Evolutionary conservation across 2,888 invertebrate species (phyloP).

Genomic region (Ophion costatus): DNA sequence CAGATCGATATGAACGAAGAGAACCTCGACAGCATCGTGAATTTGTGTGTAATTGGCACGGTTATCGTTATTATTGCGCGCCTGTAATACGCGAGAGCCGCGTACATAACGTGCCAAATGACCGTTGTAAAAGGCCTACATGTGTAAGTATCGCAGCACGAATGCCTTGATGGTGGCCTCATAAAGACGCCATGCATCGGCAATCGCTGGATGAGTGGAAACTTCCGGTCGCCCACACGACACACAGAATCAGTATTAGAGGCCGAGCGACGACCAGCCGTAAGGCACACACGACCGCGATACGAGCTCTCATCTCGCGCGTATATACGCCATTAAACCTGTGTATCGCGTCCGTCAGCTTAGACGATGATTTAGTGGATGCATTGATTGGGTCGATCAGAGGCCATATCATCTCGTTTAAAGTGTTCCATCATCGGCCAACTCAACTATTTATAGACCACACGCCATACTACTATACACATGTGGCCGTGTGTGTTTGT

Average conservation of each 20-base stretch:
- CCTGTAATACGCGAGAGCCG: conserved; percentile 40
- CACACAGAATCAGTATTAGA: conserved; percentile 56
- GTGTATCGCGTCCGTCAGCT: conserved; percentile 81
- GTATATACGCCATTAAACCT: conserved; percentile 76
- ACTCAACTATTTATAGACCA: conserved; percentile 81
- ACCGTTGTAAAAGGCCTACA: neutral
- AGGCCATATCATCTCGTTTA: conserved; percentile 83
- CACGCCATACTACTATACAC: conserved; percentile 47
- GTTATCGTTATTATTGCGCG: conserved; percentile 50
- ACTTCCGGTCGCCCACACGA: conserved; percentile 82
- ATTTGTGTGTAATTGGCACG: conserved; percentile 57
- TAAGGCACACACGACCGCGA: conserved; percentile 64
- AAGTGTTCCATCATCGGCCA: conserved; percentile 81
- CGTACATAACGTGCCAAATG: conserved; percentile 26
- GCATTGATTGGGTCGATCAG: conserved; percentile 83
- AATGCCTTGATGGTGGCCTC: conserved; percentile 66
- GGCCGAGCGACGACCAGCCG: conserved; percentile 11
- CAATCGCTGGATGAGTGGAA: conserved; percentile 82
- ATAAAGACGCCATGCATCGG: conserved; percentile 81
- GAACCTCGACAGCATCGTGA: conserved; percentile 31
- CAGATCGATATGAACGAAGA: conserved; percentile 56
- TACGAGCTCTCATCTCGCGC: conserved; percentile 60
- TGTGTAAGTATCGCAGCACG: neutral
- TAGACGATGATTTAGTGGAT: conserved; percentile 83
- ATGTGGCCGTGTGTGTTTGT: neutral